phyloP scores from a whole-genome alignment of 2,113 vertebrate species.

The Petrocephalus zakoni region DNA sequence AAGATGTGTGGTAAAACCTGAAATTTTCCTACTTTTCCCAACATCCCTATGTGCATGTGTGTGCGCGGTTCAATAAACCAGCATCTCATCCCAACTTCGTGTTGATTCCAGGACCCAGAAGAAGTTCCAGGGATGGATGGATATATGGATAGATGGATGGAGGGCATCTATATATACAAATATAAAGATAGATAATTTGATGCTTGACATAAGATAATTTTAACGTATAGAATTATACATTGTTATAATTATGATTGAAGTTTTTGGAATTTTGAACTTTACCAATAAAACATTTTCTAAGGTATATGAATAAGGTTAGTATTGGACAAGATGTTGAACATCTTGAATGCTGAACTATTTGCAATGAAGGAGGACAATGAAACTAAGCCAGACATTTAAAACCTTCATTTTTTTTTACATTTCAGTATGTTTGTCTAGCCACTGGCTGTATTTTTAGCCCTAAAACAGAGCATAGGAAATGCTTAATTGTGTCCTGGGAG shows the following conservation, averaged over 20 bases:
- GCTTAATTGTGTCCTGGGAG: slow-evolving; percentile 1
- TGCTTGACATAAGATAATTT: background rate
- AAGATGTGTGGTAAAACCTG: too few species aligned
- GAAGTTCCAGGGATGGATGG: background rate
- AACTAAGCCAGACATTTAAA: background rate
- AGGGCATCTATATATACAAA: background rate
- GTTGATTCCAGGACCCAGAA: background rate
- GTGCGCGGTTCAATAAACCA: background rate
- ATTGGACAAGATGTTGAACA: too few species aligned
- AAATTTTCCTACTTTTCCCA: too few species aligned
- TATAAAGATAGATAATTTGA: background rate
- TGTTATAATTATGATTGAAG: background rate
- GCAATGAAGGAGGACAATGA: background rate
- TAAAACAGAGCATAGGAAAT: background rate
- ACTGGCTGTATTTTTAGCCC: background rate
- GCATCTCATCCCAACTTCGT: background rate
- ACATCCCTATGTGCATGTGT: background rate
- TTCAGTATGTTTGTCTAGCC: background rate
- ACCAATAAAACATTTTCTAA: background rate
- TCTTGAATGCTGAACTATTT: background rate
- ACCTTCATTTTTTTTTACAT: background rate
- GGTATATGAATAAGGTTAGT: background rate
- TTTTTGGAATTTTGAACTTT: background rate
- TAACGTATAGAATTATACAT: background rate
- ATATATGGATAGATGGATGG: background rate